phyloP scores from a whole-genome alignment of 2,888 invertebrate species.

The Scrobipalpa atriplicella region DNA sequence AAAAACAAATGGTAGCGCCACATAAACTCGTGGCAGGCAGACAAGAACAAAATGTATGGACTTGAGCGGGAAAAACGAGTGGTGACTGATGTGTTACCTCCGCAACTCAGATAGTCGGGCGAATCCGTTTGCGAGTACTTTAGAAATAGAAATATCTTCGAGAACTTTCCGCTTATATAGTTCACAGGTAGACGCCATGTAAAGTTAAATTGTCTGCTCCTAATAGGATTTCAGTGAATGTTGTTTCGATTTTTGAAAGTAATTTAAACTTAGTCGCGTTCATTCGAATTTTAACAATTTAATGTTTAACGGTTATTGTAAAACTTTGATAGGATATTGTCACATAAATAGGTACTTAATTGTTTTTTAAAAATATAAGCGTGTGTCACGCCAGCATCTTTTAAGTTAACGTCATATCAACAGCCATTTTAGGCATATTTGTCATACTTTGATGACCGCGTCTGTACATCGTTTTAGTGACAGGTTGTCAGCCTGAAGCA shows the following conservation, averaged over 20 bases:
- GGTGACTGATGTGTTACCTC: slow-evolving; percentile 21
- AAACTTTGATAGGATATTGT: neutral
- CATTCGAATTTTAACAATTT: neutral
- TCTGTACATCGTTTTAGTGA: no score
- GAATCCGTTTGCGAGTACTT: neutral
- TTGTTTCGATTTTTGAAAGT: slow-evolving; percentile 10
- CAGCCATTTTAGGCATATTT: no score
- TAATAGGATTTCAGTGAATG: slow-evolving; percentile 8
- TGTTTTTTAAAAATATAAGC: no score
- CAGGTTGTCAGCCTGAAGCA: no score
- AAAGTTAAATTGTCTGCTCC: slow-evolving; percentile 16
- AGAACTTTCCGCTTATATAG: neutral
- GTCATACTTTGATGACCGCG: no score
- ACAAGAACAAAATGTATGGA: slow-evolving; percentile 24
- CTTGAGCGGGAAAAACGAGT: neutral
- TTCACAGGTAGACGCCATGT: slow-evolving; percentile 4
- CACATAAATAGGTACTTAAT: no score
- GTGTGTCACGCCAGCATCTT: no score
- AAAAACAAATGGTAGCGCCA: slow-evolving; percentile 1
- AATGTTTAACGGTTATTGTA: neutral
- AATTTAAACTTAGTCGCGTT: slow-evolving; percentile 38
- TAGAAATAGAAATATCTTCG: neutral
- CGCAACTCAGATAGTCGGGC: neutral
- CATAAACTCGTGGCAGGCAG: slow-evolving; percentile 14
- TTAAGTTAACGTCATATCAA: no score